Conservation (phyloP, 2,888 invertebrate species). For the Penaeus monodon region DNA sequence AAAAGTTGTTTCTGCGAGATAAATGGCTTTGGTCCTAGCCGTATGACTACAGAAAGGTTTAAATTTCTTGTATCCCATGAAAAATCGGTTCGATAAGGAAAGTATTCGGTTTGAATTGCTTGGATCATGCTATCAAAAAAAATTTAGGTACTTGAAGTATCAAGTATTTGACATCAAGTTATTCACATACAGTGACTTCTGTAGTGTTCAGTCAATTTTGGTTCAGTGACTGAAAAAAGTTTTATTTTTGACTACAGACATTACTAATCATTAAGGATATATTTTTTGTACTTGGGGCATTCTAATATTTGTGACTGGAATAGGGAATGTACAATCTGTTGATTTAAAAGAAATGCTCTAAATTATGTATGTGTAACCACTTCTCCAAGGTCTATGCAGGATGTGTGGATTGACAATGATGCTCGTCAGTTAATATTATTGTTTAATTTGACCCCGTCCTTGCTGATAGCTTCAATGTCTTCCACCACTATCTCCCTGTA, state of each 20-base stretch:
- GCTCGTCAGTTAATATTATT: neutral
- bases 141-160: too few relatives aligned
- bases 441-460: slow-evolving; percentile 11
- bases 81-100: too few relatives aligned
- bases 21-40: too few relatives aligned
- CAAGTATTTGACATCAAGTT: too few relatives aligned
- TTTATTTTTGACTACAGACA: slow-evolving; percentile 42
- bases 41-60: too few relatives aligned
- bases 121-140: too few relatives aligned
- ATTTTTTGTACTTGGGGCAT: slow-evolving; percentile 26
- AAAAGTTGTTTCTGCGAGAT: neutral
- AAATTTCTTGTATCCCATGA: too few relatives aligned
- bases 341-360: neutral
- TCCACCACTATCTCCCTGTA: slow-evolving; percentile 50
- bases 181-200: too few relatives aligned
- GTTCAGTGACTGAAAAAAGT: slow-evolving; percentile 36
- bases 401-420: slow-evolving; percentile 35
- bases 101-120: too few relatives aligned
- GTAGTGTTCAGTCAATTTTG: slow-evolving; percentile 24
- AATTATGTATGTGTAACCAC: neutral
- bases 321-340: slow-evolving; percentile 25
- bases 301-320: slow-evolving; percentile 43
- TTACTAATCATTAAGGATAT: slow-evolving; percentile 25
- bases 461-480: slow-evolving; percentile 49
- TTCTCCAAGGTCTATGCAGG: slow-evolving; percentile 32